These are phyloP conservation scores for Galaxea fascicularis DNA, from an alignment of 92 coral and sea anemone species.

Conservation along the genomic window DNA sequence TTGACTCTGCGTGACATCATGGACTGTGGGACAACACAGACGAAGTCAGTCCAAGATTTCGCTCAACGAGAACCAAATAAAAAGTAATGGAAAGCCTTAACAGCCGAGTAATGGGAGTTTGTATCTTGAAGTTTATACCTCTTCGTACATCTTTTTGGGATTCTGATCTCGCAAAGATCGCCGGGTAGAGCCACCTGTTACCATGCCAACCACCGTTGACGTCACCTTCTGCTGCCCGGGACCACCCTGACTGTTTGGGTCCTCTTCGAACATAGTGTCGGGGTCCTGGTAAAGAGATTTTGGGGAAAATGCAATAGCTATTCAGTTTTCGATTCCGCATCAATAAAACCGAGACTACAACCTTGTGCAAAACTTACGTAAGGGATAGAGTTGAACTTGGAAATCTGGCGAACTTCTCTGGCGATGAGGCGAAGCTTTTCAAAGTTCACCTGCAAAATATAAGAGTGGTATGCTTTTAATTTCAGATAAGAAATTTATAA, in stretches of 20 bases:
- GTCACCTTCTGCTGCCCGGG: constrained; percentile 89
- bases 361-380: constrained; percentile 70
- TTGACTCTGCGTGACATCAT: constrained; percentile 93
- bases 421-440: constrained; percentile 98
- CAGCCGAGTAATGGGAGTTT: background rate
- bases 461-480: too few species aligned
- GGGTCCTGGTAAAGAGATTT: constrained; percentile 70
- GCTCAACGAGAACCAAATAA: background rate
- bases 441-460: constrained; percentile 80
- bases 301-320: background rate
- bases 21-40: constrained; percentile 70
- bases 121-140: constrained; percentile 63
- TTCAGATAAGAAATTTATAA: too few species aligned
- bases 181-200: constrained; percentile 84
- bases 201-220: constrained; percentile 91
- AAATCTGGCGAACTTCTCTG: constrained; percentile 91
- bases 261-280: constrained; percentile 90
- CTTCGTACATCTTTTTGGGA: constrained; percentile 95
- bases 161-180: constrained; percentile 86
- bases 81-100: background rate
- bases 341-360: background rate
- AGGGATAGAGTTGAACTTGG: constrained; percentile 89
- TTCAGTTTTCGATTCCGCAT: background rate
- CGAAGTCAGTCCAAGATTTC: background rate
- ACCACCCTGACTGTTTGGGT: constrained; percentile 72